These are phyloP conservation scores for Drosophila micromelanica DNA, from an alignment of 1,140 invertebrate genomes.

Conservation along the genomic window DNA sequence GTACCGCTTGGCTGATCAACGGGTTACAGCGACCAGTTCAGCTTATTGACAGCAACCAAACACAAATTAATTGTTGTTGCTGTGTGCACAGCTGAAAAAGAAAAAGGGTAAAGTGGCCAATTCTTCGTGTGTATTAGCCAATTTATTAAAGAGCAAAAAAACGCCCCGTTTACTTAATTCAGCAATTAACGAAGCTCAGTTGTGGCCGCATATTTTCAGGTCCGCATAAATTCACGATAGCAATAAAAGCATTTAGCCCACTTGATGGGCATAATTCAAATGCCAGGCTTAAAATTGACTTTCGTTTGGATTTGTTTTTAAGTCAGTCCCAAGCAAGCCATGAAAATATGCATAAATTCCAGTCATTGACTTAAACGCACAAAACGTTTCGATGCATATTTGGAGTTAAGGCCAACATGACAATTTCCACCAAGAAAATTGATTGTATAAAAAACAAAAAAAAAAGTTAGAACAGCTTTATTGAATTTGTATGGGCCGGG, in stretches of 20 bases:
- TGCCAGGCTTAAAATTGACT: slow-evolving; percentile 26
- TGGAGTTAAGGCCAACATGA: slow-evolving; percentile 43
- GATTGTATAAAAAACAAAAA: slow-evolving; percentile 43
- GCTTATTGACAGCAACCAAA: slow-evolving; percentile 63
- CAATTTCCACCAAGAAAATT: slow-evolving; percentile 41
- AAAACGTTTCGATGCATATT: slow-evolving; percentile 67
- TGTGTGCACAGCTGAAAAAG: slow-evolving; percentile 7
- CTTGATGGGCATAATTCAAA: slow-evolving; percentile 11
- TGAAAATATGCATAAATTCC: slow-evolving; percentile 77
- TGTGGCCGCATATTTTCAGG: slow-evolving; percentile 36
- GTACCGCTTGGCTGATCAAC: slow-evolving; percentile 63
- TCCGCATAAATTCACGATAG: slow-evolving; percentile 37
- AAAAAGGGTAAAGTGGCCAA: slow-evolving; percentile 68
- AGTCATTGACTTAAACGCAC: slow-evolving; percentile 68
- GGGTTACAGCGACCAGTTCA: slow-evolving; percentile 53
- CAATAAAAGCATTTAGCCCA: slow-evolving; percentile 35
- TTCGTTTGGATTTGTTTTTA: slow-evolving; percentile 22
- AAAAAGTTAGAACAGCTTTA: slow-evolving; percentile 43
- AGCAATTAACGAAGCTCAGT: slow-evolving; percentile 19
- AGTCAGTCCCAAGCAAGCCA: slow-evolving; percentile 43
- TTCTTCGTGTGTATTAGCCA: slow-evolving; percentile 47
- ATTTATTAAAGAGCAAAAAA: slow-evolving; percentile 53
- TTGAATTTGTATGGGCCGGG: slow-evolving; percentile 51
- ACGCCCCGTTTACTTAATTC: slow-evolving; percentile 22
- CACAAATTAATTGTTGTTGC: slow-evolving; percentile 65